These are phyloP conservation scores for Menidia menidia DNA, from an alignment of 2,797 vertebrate species.

Conservation along the genomic window DNA sequence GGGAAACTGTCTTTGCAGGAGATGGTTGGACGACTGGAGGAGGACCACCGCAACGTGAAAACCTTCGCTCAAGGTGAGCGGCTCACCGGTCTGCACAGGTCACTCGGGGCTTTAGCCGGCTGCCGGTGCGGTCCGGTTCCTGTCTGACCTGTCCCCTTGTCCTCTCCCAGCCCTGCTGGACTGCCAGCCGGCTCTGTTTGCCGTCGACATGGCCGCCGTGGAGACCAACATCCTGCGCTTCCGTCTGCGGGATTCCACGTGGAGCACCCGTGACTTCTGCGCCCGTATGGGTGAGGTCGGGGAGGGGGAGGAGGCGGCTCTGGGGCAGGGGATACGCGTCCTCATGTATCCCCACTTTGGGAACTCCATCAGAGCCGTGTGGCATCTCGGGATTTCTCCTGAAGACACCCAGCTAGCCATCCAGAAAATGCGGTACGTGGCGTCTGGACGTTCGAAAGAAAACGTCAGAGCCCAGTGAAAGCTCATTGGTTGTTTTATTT, in stretches of 20 bases:
- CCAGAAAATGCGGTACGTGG: conserved; percentile 85
- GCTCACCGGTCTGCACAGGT: not conserved
- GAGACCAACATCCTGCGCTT: conserved; percentile 89
- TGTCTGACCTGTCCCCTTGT: not conserved
- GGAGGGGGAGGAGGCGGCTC: conserved; percentile 72
- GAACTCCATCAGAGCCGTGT: conserved; percentile 76
- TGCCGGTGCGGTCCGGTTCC: not conserved
- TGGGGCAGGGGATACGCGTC: conserved; percentile 75
- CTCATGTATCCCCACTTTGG: conserved; percentile 82
- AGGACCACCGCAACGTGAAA: conserved; percentile 85
- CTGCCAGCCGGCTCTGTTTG: conserved; percentile 74
- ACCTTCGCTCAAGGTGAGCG: conserved; percentile 84
- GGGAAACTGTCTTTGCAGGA: conserved; percentile 81
- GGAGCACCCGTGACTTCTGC: conserved; percentile 79
- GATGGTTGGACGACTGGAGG: conserved; percentile 70
- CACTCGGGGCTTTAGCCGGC: not conserved
- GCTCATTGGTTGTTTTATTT: not conserved
- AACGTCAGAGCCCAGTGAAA: conserved; percentile 27
- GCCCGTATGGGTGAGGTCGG: conserved; percentile 74
- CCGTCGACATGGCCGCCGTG: conserved; percentile 68
- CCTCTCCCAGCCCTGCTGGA: conserved; percentile 75
- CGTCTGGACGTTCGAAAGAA: conserved; percentile 65
- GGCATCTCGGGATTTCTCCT: conserved; percentile 84
- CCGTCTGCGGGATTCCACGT: conserved; percentile 34
- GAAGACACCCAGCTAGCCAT: conserved; percentile 82